These are phyloP conservation scores for Nasua narica DNA, from an alignment of 2,797 vertebrate genomes.

Conservation along the genomic window DNA sequence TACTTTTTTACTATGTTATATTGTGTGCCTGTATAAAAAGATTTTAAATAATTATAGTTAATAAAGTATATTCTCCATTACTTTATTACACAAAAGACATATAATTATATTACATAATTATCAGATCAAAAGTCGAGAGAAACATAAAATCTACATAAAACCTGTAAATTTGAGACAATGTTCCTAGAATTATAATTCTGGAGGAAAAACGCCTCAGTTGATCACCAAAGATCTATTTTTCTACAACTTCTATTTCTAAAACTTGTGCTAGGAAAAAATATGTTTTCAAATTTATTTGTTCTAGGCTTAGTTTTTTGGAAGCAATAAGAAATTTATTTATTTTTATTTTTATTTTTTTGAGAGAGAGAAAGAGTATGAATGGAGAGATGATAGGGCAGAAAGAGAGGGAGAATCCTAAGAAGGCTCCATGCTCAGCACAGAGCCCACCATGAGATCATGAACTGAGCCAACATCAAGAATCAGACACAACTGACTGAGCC, in stretches of 20 bases:
- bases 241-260: neutral
- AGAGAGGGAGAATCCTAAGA: neutral
- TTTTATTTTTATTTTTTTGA: neutral
- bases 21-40: neutral
- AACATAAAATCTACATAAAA: neutral
- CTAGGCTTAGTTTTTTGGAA: neutral
- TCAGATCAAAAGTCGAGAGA: neutral
- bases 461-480: neutral
- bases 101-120: neutral
- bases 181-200: neutral
- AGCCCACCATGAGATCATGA: neutral
- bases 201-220: neutral
- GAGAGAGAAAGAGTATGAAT: neutral
- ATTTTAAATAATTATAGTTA: neutral
- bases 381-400: neutral
- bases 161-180: neutral
- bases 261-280: neutral
- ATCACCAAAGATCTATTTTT: neutral
- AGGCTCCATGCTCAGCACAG: neutral
- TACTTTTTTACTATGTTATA: neutral
- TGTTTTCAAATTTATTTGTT: neutral
- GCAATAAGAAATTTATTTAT: neutral
- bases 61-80: neutral
- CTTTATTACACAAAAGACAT: neutral
- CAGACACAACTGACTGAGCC: neutral